Base-by-base conservation (phyloP, 2,113 vertebrate genomes). In the Pachyramphus minor region DNA sequence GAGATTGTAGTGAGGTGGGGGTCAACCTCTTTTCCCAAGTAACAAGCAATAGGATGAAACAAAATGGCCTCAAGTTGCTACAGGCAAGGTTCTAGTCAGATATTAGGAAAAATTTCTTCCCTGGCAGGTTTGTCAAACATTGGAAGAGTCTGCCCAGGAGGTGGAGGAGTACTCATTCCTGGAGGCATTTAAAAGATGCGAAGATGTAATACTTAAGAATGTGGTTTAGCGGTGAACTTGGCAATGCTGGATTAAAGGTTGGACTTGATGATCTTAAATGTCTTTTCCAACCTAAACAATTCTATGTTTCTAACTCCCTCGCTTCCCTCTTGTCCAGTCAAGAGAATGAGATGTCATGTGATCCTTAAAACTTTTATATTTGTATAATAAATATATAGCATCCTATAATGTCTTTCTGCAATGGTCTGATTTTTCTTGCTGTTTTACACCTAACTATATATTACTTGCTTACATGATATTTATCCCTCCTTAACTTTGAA, bases 141-240 rank as follows among this genome's bases (percentile, higher is more conserved):
- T n/a, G 9, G 12, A 88, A 49, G 5, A 27, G 25, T 8, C 35
- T 35, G 49, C 6, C 14, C 4, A 73, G 11, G 11, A 53, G 21
- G 13, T n/a, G 10, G 13, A 45, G 16, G 24, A 45, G 28, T 30
- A 28, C 16, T 82, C 9, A 75, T 45, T 16, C 9, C 19, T 17
- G 21, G 20, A 47, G 17, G 11, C 7, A 53, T 47, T 75, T 47
- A 31, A 47, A 60, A 89, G 11, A 2, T 39, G 11, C 25, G 5
- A 28, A 59, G 15, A 16, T 44, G 14, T 14, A 11, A 4, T 20
- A n/a, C 8, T 59, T 68, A 39, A 0, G 0, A 39, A 45, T 2
- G 4, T 25, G 11, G 4, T 47, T 75, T 60, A 41, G 14, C 30
- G 12, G 28, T 31, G 24, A 68, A 25, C 13, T 53, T 75, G 62